These are phyloP conservation scores for Tipula helvola DNA, from an alignment of 2,888 invertebrate species.

Conservation along the genomic window DNA sequence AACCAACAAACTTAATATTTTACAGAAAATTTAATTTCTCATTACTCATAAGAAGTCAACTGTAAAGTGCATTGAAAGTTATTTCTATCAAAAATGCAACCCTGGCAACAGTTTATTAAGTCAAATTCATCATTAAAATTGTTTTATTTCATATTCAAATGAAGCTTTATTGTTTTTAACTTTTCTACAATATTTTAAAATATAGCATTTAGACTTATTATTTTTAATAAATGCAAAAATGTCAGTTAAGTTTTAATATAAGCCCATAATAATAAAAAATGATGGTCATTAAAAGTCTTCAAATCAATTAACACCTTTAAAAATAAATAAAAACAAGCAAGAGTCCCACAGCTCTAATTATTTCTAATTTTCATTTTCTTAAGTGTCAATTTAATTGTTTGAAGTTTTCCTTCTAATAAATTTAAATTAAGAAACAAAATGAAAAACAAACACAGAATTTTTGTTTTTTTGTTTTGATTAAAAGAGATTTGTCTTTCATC, in stretches of 20 bases:
- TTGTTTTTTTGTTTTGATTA: background rate
- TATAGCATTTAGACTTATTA: background rate
- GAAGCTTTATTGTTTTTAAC: background rate
- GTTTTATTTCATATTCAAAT: background rate
- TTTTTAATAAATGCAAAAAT: background rate
- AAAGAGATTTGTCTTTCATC: background rate
- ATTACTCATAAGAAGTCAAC: background rate
- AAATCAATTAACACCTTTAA: background rate
- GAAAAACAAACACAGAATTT: background rate
- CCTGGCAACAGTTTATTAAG: background rate
- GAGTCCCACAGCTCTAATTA: background rate
- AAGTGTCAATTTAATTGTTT: constrained; percentile 4
- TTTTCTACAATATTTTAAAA: background rate
- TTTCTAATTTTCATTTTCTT: background rate
- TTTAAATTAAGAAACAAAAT: background rate
- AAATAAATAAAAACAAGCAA: background rate
- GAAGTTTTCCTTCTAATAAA: background rate
- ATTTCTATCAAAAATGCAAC: background rate
- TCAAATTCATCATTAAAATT: background rate
- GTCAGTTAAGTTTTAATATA: background rate
- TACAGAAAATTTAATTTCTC: background rate
- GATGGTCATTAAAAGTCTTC: background rate
- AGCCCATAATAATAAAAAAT: background rate
- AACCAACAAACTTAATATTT: too few species aligned
- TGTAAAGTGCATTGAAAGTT: background rate